A percentile compares a stretch with the other conserved stretches of the same genome.
Evolutionary conservation across 2,888 invertebrate species (phyloP).

Genomic region (Lepidocyrtinus sp.): DNA sequence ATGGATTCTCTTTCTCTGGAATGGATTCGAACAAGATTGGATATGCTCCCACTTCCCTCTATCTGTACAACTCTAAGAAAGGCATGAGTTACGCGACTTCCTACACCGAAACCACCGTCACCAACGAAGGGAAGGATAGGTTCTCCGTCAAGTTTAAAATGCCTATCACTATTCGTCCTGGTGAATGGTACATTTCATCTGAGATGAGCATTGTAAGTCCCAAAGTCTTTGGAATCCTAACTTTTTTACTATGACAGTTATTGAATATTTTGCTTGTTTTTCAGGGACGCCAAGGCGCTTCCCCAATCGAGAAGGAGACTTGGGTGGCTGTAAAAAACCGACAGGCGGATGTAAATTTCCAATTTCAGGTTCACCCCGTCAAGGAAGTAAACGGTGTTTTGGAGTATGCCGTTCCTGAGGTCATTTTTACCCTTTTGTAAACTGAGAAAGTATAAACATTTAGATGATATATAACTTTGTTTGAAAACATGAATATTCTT

Average conservation of each 20-base stretch:
- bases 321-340: conserved; percentile 64
- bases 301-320: conserved; percentile 60
- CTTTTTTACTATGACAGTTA: too few relatives aligned
- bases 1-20: conserved; percentile 64
- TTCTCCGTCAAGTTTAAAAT: conserved; percentile 64
- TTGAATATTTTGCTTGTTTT: not conserved
- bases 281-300: conserved; percentile 63
- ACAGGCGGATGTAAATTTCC: conserved; percentile 65
- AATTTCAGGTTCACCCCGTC: conserved; percentile 65
- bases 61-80: conserved; percentile 64
- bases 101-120: conserved; percentile 60
- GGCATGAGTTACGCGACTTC: conserved; percentile 63
- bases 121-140: conserved; percentile 62
- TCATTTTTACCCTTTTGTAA: conserved; percentile 64
- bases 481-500: not conserved
- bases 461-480: too few relatives aligned
- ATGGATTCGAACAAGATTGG: conserved; percentile 62
- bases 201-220: conserved; percentile 63
- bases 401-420: conserved; percentile 66
- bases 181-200: conserved; percentile 67
- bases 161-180: conserved; percentile 63
- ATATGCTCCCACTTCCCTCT: conserved; percentile 63
- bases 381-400: conserved; percentile 63
- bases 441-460: too few relatives aligned
- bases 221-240: not conserved